These are phyloP conservation scores for Pipa parva DNA, from an alignment of 2,113 vertebrate species.

Conservation along the genomic window DNA sequence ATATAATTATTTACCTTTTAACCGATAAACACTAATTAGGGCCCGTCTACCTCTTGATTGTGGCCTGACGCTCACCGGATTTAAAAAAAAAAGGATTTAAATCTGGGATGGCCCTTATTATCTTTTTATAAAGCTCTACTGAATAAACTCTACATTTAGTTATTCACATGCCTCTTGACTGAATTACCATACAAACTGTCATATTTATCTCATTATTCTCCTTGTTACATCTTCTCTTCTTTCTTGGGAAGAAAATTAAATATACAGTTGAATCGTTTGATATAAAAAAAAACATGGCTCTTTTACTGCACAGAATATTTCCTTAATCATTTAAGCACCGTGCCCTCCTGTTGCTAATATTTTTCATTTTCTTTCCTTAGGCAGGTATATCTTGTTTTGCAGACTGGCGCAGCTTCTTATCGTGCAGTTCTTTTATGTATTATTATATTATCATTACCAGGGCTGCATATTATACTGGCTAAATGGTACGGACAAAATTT, in stretches of 20 bases:
- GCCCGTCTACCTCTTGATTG: too few species aligned
- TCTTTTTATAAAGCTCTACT: too few species aligned
- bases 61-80: too few species aligned
- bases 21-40: too few species aligned
- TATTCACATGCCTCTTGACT: not conserved
- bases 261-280: slow-evolving; percentile 22
- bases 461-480: slow-evolving; percentile 14
- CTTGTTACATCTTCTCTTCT: slow-evolving; percentile 20
- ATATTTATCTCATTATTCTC: slow-evolving; percentile 22
- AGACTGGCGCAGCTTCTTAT: slow-evolving; percentile 28
- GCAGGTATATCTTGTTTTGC: slow-evolving; percentile 43
- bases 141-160: too few species aligned
- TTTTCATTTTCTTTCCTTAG: slow-evolving; percentile 31
- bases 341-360: slow-evolving; percentile 34
- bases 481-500: slow-evolving; percentile 22
- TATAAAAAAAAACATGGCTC: slow-evolving; percentile 27
- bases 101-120: too few species aligned
- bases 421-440: slow-evolving; percentile 25
- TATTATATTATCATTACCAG: slow-evolving; percentile 33
- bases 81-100: too few species aligned
- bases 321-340: slow-evolving; percentile 34
- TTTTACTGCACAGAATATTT: slow-evolving; percentile 26
- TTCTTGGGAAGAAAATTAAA: slow-evolving; percentile 34
- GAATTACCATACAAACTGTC: slow-evolving; percentile 20
- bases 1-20: too few species aligned